A percentile compares a stretch with the other conserved stretches of the same genome.
These are phyloP conservation scores for Drosophila pruinosa DNA, from an alignment of 1,140 invertebrate species.

Conservation along the genomic window DNA sequence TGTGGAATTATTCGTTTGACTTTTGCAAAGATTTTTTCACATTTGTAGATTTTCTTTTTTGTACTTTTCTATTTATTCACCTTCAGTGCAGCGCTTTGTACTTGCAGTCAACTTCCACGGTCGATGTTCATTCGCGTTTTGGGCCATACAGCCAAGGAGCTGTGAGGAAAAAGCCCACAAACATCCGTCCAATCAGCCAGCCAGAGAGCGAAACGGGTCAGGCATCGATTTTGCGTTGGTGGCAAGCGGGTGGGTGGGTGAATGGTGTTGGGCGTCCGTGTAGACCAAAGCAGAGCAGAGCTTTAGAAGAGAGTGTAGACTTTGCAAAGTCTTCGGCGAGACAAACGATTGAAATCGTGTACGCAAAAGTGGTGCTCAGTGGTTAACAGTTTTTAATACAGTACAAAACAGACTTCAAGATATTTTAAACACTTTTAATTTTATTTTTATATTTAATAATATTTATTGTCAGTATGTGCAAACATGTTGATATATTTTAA, in stretches of 20 bases:
- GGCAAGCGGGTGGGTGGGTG: conserved; percentile 30
- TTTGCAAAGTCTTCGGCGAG: conserved; percentile 3
- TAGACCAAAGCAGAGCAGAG: conserved; percentile 14
- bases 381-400: too few species aligned
- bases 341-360: not conserved
- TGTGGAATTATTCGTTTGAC: not conserved
- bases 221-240: conserved; percentile 62
- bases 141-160: conserved; percentile 63
- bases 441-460: too few species aligned
- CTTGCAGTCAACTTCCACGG: conserved; percentile 82
- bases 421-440: too few species aligned
- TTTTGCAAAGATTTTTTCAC: conserved; percentile 22
- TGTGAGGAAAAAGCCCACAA: conserved; percentile 62
- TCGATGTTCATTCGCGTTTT: conserved; percentile 83
- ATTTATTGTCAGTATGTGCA: too few species aligned
- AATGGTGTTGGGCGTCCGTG: not conserved
- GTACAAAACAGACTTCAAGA: too few species aligned
- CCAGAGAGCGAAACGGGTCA: conserved; percentile 64
- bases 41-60: conserved; percentile 45
- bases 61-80: conserved; percentile 50
- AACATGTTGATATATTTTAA: too few species aligned
- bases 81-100: conserved; percentile 75
- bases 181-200: conserved; percentile 10
- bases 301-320: conserved; percentile 55
- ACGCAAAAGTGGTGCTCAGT: not conserved